A percentile compares a stretch with the other conserved stretches of the same genome.
phyloP scores from a whole-genome alignment of 2,113 vertebrate genomes.

The Equus quagga region DNA sequence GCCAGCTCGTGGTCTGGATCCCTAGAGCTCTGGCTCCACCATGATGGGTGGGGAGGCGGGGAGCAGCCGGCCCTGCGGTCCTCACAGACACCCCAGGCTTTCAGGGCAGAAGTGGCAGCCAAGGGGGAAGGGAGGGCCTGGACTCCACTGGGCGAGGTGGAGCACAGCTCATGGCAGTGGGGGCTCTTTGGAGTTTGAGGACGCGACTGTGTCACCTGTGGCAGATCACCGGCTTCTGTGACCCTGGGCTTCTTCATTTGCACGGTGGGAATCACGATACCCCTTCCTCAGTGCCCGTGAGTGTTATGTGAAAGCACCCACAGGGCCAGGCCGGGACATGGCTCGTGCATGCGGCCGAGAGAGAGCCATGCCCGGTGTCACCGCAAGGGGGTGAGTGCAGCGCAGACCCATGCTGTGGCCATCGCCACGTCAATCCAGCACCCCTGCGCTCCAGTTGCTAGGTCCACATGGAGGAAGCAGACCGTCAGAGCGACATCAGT shows the following conservation, averaged over 20 bases:
- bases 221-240: not conserved
- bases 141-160: rapidly evolving
- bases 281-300: not conserved
- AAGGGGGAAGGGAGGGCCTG: not conserved
- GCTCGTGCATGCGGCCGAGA: rapidly evolving
- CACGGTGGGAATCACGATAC: rapidly evolving
- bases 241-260: not conserved
- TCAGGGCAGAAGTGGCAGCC: not conserved
- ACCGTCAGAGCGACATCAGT: not conserved
- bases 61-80: not conserved
- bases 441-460: not conserved
- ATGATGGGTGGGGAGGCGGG: not conserved
- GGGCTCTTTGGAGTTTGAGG: not conserved
- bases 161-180: not conserved
- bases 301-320: not conserved
- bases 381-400: no score
- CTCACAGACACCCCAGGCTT: not conserved
- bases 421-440: no score
- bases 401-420: no score
- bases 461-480: rapidly evolving
- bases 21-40: not conserved
- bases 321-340: not conserved
- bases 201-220: not conserved
- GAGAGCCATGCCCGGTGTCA: not conserved
- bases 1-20: not conserved